Conservation (phyloP, 1,140 invertebrate species). For the Uloborus diversus region DNA sequence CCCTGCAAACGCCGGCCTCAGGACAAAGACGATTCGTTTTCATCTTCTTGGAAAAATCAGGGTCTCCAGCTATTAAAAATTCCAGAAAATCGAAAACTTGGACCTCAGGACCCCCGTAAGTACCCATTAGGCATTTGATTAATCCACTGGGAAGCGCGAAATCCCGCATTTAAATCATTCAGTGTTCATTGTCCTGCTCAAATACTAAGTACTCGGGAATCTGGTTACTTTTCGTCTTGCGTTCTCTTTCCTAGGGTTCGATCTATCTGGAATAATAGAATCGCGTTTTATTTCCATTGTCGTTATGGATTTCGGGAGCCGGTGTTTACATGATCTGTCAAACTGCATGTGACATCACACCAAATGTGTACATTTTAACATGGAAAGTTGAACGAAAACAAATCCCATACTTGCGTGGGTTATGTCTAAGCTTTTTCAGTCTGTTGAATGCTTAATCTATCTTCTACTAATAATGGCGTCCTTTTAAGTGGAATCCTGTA, state of each 20-base stretch:
- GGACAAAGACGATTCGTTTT: conserved; percentile 55
- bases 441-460: neutral
- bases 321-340: conserved; percentile 56
- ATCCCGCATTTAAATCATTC: conserved; percentile 54
- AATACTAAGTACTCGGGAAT: conserved; percentile 55
- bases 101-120: conserved; percentile 38
- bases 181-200: conserved; percentile 54
- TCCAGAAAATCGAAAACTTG: conserved; percentile 26
- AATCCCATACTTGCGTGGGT: neutral
- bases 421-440: neutral
- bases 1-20: conserved; percentile 54
- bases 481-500: neutral
- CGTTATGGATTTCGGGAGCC: conserved; percentile 26
- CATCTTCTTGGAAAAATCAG: conserved; percentile 42
- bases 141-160: conserved; percentile 52
- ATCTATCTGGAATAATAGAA: conserved; percentile 54
- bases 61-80: conserved; percentile 7
- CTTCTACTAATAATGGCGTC: conserved; percentile 4
- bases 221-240: conserved; percentile 47
- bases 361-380: conserved; percentile 7
- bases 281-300: conserved; percentile 29
- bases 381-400: neutral
- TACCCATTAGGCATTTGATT: conserved; percentile 47
- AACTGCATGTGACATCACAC: conserved; percentile 54
- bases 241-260: conserved; percentile 41